Conservation (phyloP, 1,140 invertebrate genomes). For the Bombus difficillimus region DNA sequence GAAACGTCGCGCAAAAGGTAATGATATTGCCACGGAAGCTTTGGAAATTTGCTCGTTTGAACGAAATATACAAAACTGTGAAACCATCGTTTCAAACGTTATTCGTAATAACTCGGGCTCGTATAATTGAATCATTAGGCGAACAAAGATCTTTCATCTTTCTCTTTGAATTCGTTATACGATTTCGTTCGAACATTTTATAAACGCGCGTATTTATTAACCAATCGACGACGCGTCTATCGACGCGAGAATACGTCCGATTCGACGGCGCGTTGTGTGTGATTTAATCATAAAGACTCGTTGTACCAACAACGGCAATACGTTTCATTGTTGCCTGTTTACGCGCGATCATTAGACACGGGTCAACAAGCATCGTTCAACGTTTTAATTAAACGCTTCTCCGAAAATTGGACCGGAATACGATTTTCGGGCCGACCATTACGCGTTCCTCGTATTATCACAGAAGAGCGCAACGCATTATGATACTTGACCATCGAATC, state of each 20-base stretch:
- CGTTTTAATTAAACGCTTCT: constrained; percentile 22
- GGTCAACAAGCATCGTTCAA: constrained; percentile 8
- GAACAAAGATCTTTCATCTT: background rate
- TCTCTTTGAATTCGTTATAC: background rate
- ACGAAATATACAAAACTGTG: too few species aligned
- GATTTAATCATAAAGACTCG: constrained; percentile 19
- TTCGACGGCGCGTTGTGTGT: background rate
- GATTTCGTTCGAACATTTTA: background rate
- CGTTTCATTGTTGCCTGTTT: constrained; percentile 18
- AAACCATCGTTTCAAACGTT: too few species aligned
- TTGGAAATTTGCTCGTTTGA: too few species aligned
- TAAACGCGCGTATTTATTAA: constrained; percentile 6
- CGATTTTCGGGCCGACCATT: background rate
- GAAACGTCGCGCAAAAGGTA: too few species aligned
- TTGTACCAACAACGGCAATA: background rate
- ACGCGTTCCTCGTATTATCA: background rate
- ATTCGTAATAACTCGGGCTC: background rate
- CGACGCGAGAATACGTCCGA: background rate
- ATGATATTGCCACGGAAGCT: too few species aligned
- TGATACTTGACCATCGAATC: background rate
- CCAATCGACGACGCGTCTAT: background rate
- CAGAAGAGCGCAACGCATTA: background rate
- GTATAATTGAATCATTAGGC: too few species aligned
- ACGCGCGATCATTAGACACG: constrained; percentile 13
- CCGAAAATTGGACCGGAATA: background rate